Evolutionary conservation across 2,797 vertebrate species (phyloP), one percentile per base, ranked within the genome.

Genomic region (Gorsachius magnificus): DNA sequence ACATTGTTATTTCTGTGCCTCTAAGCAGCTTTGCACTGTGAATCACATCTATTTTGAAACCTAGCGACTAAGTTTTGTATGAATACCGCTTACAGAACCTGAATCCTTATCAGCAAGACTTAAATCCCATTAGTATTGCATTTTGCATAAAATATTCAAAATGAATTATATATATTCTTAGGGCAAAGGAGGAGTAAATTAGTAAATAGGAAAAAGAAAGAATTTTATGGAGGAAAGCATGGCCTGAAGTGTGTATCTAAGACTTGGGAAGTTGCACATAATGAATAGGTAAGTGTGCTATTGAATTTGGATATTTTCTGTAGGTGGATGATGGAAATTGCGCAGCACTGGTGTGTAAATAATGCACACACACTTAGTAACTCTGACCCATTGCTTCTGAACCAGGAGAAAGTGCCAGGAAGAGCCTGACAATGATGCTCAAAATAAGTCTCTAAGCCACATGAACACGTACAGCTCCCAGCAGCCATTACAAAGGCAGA

Each of bases 131-230:
- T 90, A 92, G 91, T 90, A 82, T 81, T 92, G 13, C 24, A 46
- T 90, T 93, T 89, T 91, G 72, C 76, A 95, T 93, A 96, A 96
- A 92, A 91, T 82, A 95, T 93, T 94, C 90, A 81, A 65, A 92
- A 89, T 91, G 0, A 89, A 91, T 93, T 64, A 75, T 48, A 92
- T 80, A 61, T 85, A 94, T 72, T 95, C 95, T 58, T 87, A 80
- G 87, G 87, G 82, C 22, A 91, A 93, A 80, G 72, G n/a, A 96
- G 69, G 45, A 7, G 43, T 66, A 92, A 90, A 93, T 94, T 66
- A 88, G 69, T 63, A 76, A 94, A 92, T 5, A 57, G 33, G 8
- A 3, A 11, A 19, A 78, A 80, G 41, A 33, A 29, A 20, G 6
- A 8, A 54, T 60, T 16, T 60, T 16, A 16, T 41, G 41, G 77